Base-by-base conservation (phyloP, 2,888 invertebrate species). In the Bellardia bayeri region DNA sequence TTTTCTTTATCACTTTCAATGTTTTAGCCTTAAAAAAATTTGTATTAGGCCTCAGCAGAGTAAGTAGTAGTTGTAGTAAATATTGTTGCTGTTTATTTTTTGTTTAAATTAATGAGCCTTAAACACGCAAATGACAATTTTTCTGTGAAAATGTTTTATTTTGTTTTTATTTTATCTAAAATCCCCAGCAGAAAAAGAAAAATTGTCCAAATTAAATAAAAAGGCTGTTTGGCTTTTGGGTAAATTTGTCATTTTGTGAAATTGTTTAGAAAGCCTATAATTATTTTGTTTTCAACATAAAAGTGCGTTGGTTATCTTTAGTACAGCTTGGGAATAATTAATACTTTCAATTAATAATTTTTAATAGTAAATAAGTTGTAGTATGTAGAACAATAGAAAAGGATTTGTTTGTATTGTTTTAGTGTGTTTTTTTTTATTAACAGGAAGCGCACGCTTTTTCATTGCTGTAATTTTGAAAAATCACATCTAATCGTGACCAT, bases 141-240 rank as follows among this genome's bases (percentile, higher is more conserved):
- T 79, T 68, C 68, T 79, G 68, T 79, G 78, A 79, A 79, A 79
- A 58, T 58, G 42, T 58, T 79, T 79, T 58, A 45, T 68, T 49
- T 2, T 49, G 13, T 4, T 49, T 2, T 13, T 13, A 45, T 68
- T 68, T 78, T 30, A 33, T 69, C 51, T 23, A 13, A 30, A 51
- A 69, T 2, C 37, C n/a, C 40, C 11, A 45, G 45, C 8, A n/a
- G 1, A 54, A 37, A 71, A 71, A 54, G 30, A 45, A 71, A 54
- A 51, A 71, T 71, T 37, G 11, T 9, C 14, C 33, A 33, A 71
- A 51, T 40, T 54, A 71, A 51, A 71, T 54, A n/a, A 13, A 8
- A 14, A n/a, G 4, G 51, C 14, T 51, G 51, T 51, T 13, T 1
- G 14, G 51, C 14, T 1, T 51, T 51, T 51, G 51, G 51, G 2